Base-by-base conservation (phyloP, 2,888 invertebrate species). In the Dasysyrphus albostriatus region DNA sequence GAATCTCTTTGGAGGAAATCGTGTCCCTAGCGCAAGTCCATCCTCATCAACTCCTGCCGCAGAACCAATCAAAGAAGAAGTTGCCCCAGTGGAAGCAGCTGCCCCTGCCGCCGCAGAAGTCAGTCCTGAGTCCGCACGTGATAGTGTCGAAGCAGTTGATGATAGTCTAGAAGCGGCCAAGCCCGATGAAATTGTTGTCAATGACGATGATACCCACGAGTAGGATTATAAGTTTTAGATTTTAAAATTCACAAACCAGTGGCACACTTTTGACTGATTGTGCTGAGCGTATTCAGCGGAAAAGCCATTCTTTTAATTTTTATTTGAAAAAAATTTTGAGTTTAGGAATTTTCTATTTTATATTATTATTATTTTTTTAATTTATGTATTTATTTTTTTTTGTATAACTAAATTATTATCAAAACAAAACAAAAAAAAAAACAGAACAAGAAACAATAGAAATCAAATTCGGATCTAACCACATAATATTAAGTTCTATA, bases 1-100 rank as follows among this genome's bases (percentile, higher is more conserved):
- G n/a, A 92, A 90, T 24, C 89, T 90, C 65, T 91, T 92, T 89
- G 91, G 91, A 49, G 91, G 91, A 44, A 91, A 91, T 80, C 90
- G 91, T 10, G 91, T 90, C 8, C 90, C 90, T 61, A 24, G 39
- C 14, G 88, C 79, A 24, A 73, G 87, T 0, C 90, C 91, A 2
- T 16, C 83, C 0, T 10, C 49, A 4, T 39, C 77, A 0, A 49
- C 72, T 32, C 67, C 77, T 14, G 81, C 78, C 39, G 56, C 70
- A 47, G 49, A 34, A 44, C 80, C 63, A 82, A 51, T 88, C 88
- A 72, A 69, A 39, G 65, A 82, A 0, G 73, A 79, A 34, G 14
- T 59, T 89, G 88, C 88, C 16, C 88, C 83, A 61, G 61, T 24
- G 9, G 88, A 83, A 72, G 39, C 59, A 1, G 51, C 56, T 0